Base-by-base conservation (phyloP, 2,113 vertebrate genomes). In the Protomyctophum bolini region DNA sequence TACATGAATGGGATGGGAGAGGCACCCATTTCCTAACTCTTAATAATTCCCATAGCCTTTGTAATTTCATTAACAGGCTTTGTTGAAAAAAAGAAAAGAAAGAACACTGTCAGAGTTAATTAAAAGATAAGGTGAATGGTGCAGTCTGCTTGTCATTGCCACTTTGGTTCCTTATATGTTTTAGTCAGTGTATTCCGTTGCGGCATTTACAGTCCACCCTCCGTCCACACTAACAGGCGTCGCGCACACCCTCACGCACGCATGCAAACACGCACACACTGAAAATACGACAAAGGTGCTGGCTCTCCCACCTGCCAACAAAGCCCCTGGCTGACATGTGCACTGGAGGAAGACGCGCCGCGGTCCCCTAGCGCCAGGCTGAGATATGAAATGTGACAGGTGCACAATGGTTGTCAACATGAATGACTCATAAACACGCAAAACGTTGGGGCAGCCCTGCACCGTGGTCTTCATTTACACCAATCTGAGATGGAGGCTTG, bases 91-190 rank as follows among this genome's bases (percentile, higher is more conserved):
- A 68, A 56, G 73, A 50, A 73, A 77, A 59, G 66, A 72, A 61
- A 72, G 58, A 75, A 77, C 73, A 75, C 83, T 90, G 86, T 88
- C 88, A 83, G 86, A 83, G 84, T 87, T 93, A 93, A 92, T 93
- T 93, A 93, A 93, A 93, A 91, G 92, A 93, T 93, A 91, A 91
- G 86, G 84, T 90, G 79, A 79, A 79, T 72, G 77, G 83, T 64
- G 75, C 81, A 81, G 83, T 70, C 70, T 76, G 79, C 67, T 62
- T 68, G 69, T 69, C 74, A 68, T 59, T 29, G 76, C 78, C 71
- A 68, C 83, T 86, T 80, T 64, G 58, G 62, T 58, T 65, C 64
- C 46, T n/a, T 82, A 82, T 87, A 87, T 86, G 81, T 77, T 87
- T 87, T 80, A 78, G n/a, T n/a, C n/a, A n/a, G 76, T 75, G 79